These are phyloP conservation scores for Netelia virgata DNA, from an alignment of 2,888 invertebrate genomes.

Conservation along the genomic window DNA sequence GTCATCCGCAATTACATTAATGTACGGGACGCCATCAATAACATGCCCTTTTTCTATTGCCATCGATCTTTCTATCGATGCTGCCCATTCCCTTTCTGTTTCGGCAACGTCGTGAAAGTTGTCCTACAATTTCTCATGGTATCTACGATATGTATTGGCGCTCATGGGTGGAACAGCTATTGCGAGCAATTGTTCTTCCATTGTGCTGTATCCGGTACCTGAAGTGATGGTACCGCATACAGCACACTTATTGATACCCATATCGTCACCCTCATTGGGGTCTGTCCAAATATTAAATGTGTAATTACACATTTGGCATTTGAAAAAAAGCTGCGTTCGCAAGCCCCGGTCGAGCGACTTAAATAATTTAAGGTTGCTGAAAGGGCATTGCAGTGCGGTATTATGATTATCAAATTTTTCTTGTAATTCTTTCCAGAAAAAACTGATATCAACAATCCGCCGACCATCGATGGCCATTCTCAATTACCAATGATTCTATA, in stretches of 20 bases:
- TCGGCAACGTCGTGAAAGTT: not conserved
- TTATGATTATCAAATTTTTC: too few species aligned
- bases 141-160: not conserved
- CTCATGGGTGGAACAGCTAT: too few species aligned
- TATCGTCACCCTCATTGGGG: not conserved
- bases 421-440: too few species aligned
- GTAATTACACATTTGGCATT: conserved; percentile 31
- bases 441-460: too few species aligned
- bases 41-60: conserved; percentile 3
- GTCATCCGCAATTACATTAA: conserved; percentile 55
- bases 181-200: too few species aligned
- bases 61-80: not conserved
- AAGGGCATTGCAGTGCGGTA: not conserved
- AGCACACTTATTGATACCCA: conserved; percentile 39
- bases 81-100: not conserved
- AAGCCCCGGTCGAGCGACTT: conserved; percentile 20
- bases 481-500: too few species aligned
- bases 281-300: conserved; percentile 11
- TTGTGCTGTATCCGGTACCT: conserved; percentile 33
- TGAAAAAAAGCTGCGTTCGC: conserved; percentile 29
- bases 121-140: not conserved
- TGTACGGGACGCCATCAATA: conserved; percentile 28
- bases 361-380: conserved; percentile 2
- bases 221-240: conserved; percentile 48
- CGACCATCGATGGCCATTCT: too few species aligned